Evolutionary conservation across 2,888 invertebrate species (phyloP), one percentile per base, ranked within the genome.

Genomic region (Tipula lateralis): DNA sequence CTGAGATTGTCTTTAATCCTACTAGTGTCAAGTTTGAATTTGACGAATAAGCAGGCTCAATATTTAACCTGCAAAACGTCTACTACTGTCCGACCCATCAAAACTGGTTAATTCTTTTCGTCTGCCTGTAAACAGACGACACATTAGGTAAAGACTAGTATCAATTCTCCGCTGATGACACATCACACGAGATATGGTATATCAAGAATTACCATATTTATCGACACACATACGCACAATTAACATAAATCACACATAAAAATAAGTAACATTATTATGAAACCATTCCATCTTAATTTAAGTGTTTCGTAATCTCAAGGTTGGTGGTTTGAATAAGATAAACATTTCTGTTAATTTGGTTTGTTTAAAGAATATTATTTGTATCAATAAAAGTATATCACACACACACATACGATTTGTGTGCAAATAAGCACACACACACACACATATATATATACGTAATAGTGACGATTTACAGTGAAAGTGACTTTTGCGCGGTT

Each of bases 251-350:
- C 24, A 66, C 66, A 66, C 66, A 66, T 66, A 24, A 66, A 16
- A 24, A 66, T 66, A 66, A 66, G 66, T 66, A 66, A 66, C 66
- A 66, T 66, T 66, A 66, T 66, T 66, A 66, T 24, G 24, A 66
- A 66, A 66, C 66, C 66, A 66, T 66, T 66, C 66, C 66, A 24
- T 66, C 66, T 66, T 66, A 66, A 66, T 66, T 66, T 66, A 24
- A 66, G 66, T 24, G 7, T 24, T 19, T 66, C 24, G 24, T 66
- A 7, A n/a, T 66, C 66, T 66, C 66, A 66, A 66, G 66, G 66
- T 24, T 66, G 24, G 2, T 66, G 24, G 66, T 66, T 66, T 66
- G 66, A 66, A 66, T 66, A 66, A 66, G 66, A 66, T 66, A 66
- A 66, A 66, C 24, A 66, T 66, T 24, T 66, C 13, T 66, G 66